Evolutionary conservation across 2,113 vertebrate species (phyloP).

Genomic region (Grammomys surdaster): DNA sequence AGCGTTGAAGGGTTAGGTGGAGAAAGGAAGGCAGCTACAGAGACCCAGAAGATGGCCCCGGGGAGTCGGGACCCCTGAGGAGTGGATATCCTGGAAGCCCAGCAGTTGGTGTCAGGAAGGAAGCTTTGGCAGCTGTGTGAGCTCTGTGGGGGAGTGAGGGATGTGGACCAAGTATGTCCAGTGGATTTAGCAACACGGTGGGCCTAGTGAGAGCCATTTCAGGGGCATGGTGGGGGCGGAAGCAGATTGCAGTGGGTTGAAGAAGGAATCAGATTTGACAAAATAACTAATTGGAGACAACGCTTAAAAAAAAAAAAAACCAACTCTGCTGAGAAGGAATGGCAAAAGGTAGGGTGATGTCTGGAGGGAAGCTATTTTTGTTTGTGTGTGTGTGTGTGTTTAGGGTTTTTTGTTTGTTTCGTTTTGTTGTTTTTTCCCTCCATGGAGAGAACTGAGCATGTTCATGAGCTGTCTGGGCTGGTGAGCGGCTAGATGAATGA

Average conservation of each 20-base stretch:
- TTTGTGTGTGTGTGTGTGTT: neutral
- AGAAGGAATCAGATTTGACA: conserved; percentile 78
- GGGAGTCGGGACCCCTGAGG: neutral
- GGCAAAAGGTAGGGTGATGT: conserved; percentile 61
- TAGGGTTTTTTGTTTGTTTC: neutral
- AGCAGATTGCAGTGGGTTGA: conserved; percentile 84
- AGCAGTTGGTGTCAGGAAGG: conserved; percentile 30
- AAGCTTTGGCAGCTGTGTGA: conserved; percentile 13
- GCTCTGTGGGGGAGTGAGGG: conserved; percentile 65
- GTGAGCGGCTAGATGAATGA: neutral
- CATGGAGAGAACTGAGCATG: neutral
- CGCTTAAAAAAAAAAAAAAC: conserved; percentile 58
- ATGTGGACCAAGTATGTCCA: conserved; percentile 71
- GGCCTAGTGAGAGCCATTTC: conserved; percentile 80
- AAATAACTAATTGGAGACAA: conserved; percentile 76
- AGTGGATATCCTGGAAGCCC: conserved; percentile 29
- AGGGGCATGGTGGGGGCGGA: conserved; percentile 78
- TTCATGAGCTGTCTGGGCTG: neutral
- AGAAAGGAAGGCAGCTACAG: neutral
- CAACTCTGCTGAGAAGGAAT: conserved; percentile 38
- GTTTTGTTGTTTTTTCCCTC: neutral
- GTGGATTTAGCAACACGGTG: conserved; percentile 84
- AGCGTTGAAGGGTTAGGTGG: neutral
- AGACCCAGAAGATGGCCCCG: neutral
- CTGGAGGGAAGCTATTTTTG: neutral